Percentiles rank a stretch among this genome's conserved stretches.
These are phyloP conservation scores for Mnemiopsis leidyi DNA, from an alignment of 37 sponge, comb jelly and placozoan species.

Conservation along the genomic window DNA sequence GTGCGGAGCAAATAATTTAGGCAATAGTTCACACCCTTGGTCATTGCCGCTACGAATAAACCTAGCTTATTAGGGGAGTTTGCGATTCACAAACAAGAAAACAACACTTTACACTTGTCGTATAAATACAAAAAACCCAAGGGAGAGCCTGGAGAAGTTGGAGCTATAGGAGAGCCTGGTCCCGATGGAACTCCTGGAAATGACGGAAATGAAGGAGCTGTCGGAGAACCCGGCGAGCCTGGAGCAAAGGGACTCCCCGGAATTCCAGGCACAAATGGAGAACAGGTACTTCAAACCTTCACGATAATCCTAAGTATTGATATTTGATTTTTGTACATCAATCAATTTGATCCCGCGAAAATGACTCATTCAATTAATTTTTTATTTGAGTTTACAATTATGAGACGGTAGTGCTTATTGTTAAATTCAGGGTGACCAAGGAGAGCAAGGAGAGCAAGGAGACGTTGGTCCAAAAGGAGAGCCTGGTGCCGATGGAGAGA, in stretches of 20 bases:
- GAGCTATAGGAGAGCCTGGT: background rate
- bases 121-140: background rate
- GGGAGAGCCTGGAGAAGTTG: background rate
- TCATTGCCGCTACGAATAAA: too few species aligned
- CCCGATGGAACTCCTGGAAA: background rate
- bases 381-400: too few species aligned
- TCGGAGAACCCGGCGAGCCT: background rate
- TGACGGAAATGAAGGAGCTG: background rate
- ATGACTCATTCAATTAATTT: too few species aligned
- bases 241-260: background rate
- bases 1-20: too few species aligned
- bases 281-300: background rate
- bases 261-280: background rate
- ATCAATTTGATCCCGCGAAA: too few species aligned
- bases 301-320: too few species aligned
- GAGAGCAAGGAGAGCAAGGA: background rate
- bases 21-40: too few species aligned
- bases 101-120: background rate
- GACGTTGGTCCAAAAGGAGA: background rate
- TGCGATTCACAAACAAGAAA: too few species aligned
- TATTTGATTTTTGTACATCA: too few species aligned
- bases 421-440: background rate
- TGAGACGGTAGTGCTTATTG: too few species aligned
- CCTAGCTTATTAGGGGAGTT: too few species aligned
- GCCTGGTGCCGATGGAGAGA: background rate